Base-by-base conservation (phyloP, 2,797 vertebrate genomes). In the Typhlichthys subterraneus region DNA sequence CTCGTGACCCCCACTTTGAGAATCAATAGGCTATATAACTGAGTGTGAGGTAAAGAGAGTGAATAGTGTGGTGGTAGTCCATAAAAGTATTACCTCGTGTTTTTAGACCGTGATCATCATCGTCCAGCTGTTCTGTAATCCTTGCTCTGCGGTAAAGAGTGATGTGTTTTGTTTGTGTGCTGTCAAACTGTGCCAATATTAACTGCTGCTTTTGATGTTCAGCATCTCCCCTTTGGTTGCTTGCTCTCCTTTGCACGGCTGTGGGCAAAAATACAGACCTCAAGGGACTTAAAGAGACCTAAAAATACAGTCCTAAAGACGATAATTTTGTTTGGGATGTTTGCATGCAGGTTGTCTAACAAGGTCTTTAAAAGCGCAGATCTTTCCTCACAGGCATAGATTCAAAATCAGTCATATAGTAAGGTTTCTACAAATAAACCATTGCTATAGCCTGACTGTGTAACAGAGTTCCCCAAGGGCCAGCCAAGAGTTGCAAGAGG, bases 401-500 rank as follows among this genome's bases (percentile, higher is more conserved):
- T 85, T 83, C 81, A 68, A 85, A 89, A 87, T 86, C 80, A 87
- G 70, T 81, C 67, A 75, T 70, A 47, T 70, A 47, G 75, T 55
- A 71, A 81, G 82, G 84, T 81, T 59, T 74, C 68, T 71, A 54
- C 75, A 82, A 88, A 88, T 23, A 89, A 70, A 85, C 80, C 76
- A 77, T 78, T 77, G 75, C 84, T 62, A 29, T 29, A 70, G 71
- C 66, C 67, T 75, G 78, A 78, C 70, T 80, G 75, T 82, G 76
- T 75, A 72, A 80, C 72, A 80, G 84, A 87, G 86, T 80, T 85
- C 88, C 86, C 81, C 76, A 77, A 84, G 87, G 86, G 81, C 76
- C 67, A 56, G 76, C 12, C 53, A 76, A 70, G 77, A 86, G 74
- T 87, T 85, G 67, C 84, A 85, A 79, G 76, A 60, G 80, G 85